These are phyloP conservation scores for Corythornis vintsioides DNA, from an alignment of 2,113 vertebrate genomes.

Conservation along the genomic window DNA sequence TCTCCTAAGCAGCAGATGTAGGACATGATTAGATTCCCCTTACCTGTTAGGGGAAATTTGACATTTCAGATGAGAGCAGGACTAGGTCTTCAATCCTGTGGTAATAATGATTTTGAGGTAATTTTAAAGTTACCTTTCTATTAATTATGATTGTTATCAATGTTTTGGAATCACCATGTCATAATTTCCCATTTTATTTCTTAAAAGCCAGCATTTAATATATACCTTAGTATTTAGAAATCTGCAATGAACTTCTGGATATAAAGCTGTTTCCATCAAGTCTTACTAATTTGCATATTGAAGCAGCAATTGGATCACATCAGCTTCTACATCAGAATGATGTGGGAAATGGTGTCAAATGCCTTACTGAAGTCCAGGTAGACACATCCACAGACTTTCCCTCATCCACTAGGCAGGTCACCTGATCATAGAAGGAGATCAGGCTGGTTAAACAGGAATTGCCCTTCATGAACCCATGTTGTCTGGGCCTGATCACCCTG, in stretches of 20 bases:
- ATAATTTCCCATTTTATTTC: background rate
- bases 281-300: background rate
- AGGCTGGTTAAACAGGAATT: too few species aligned
- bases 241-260: background rate
- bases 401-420: too few species aligned
- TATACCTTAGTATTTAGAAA: background rate
- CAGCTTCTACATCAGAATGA: too few species aligned
- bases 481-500: too few species aligned
- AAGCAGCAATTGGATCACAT: background rate
- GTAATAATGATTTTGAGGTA: background rate
- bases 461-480: too few species aligned
- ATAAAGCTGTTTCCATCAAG: background rate
- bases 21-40: background rate
- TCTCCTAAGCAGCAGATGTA: background rate
- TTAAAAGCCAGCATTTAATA: background rate
- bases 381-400: too few species aligned
- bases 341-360: too few species aligned
- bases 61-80: background rate
- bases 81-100: background rate
- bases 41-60: background rate
- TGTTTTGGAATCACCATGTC: background rate
- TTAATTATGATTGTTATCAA: background rate
- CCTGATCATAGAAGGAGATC: too few species aligned
- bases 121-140: background rate
- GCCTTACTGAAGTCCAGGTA: too few species aligned